Evolutionary conservation across 2,797 vertebrate species (phyloP), one percentile per base, ranked within the genome.

Genomic region (Decapterus maruadsi): DNA sequence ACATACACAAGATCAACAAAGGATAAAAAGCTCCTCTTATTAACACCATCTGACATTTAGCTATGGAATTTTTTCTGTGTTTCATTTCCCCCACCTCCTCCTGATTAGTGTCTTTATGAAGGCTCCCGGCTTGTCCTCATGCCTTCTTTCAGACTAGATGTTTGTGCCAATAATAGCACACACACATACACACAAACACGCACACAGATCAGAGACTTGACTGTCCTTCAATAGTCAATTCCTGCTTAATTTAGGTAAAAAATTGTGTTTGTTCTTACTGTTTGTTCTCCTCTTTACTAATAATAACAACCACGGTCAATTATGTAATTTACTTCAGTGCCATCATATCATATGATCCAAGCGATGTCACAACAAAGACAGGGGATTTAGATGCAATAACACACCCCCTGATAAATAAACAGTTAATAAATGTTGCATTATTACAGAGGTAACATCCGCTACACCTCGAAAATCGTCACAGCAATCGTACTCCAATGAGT

Each of bases 21-120:
- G 80, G 73, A 82, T 68, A 77, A 78, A 85, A 81, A 71, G 69
- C 73, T 72, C 57, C 22, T 59, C 65, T 87, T 87, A 87, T 91
- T 90, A 88, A 78, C 77, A 68, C 83, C 77, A 72, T 56, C 76
- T 94, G 92, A 93, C 90, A 92, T 93, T 93, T 93, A 88, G 82
- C 72, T 31, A 12, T 63, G 79, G 73, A 68, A 75, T 84, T 81
- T 68, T 80, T 79, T 77, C 43, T 42, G 8, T 53, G 69, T 88
- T 88, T 81, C 67, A 72, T 85, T 67, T 74, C 19, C 69, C 81
- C 77, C 43, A 16, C 66, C n/a, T 65, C 80, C 76, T 42, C 16
- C 68, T 79, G 68, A 89, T 87, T 84, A 83, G 48, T 70, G 75
- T 57, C 31, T 80, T 82, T 57, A 77, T 66, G 64, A 80, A 82